These are phyloP conservation scores for Proteles cristata DNA, from an alignment of 2,113 vertebrate species.

Conservation along the genomic window DNA sequence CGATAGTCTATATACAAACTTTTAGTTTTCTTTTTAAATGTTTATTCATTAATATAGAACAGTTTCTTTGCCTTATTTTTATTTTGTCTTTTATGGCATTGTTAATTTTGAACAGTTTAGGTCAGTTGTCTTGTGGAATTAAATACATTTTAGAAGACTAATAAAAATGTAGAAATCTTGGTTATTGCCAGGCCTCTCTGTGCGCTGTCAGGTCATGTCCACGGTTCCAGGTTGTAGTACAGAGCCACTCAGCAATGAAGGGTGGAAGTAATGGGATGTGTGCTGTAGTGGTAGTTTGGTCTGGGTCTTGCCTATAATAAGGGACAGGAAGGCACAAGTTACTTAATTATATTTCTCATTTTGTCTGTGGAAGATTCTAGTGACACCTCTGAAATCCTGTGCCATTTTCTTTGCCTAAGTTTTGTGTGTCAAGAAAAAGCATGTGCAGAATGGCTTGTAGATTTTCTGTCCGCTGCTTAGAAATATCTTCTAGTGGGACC, in stretches of 20 bases:
- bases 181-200: background rate
- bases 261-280: background rate
- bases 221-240: background rate
- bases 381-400: constrained; percentile 6
- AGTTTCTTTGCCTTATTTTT: background rate
- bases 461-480: background rate
- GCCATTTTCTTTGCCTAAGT: background rate
- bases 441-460: background rate
- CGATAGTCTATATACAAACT: background rate
- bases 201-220: background rate
- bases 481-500: constrained; percentile 16
- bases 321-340: background rate
- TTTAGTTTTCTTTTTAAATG: background rate
- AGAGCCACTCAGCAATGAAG: background rate
- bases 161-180: background rate
- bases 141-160: constrained; percentile 13
- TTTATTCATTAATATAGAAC: background rate
- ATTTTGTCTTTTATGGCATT: background rate
- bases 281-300: background rate
- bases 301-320: background rate
- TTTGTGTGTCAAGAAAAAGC: background rate
- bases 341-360: constrained; percentile 13
- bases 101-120: background rate
- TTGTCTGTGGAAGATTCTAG: constrained; percentile 19
- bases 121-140: background rate